Evolutionary conservation across 92 coral and sea anemone species (phyloP).

Genomic region (Porites divaricata): DNA sequence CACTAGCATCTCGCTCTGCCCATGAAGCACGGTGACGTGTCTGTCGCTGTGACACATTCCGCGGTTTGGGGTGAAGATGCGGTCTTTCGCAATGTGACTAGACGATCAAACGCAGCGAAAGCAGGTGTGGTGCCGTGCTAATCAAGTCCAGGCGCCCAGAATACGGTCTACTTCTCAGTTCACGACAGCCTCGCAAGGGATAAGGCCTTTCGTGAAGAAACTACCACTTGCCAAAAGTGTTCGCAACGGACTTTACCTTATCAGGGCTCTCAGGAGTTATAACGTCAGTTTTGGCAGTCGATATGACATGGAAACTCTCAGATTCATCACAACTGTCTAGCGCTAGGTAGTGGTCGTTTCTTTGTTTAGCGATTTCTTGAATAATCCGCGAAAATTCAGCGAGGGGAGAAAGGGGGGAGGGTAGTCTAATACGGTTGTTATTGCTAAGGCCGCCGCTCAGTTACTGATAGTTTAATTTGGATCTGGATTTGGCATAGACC

Average conservation of each 20-base stretch:
- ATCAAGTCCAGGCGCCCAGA: constrained; percentile 28
- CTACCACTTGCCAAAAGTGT: constrained; percentile 54
- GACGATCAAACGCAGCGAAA: too few species aligned
- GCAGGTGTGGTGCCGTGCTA: constrained; percentile 33
- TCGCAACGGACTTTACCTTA: not conserved
- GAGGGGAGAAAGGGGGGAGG: constrained; percentile 56
- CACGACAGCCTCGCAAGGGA: constrained; percentile 59
- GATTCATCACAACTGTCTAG: constrained; percentile 5
- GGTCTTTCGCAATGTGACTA: too few species aligned
- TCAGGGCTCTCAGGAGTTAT: too few species aligned
- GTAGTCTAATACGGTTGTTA: constrained; percentile 26
- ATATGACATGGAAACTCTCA: not conserved
- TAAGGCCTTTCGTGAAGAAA: constrained; percentile 54
- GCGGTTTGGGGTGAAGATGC: constrained; percentile 19
- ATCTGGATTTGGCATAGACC: too few species aligned
- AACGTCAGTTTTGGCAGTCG: too few species aligned
- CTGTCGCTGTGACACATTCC: constrained; percentile 33
- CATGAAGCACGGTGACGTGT: constrained; percentile 47
- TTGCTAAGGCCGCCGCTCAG: too few species aligned
- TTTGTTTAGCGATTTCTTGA: constrained; percentile 50
- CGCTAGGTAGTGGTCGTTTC: constrained; percentile 63
- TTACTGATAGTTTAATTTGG: too few species aligned
- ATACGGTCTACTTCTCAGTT: constrained; percentile 26
- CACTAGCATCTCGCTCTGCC: not conserved
- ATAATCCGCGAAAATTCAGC: constrained; percentile 51